Conservation (phyloP, 53 echinoderm and acorn worm species). For the Arbacia lixula region DNA sequence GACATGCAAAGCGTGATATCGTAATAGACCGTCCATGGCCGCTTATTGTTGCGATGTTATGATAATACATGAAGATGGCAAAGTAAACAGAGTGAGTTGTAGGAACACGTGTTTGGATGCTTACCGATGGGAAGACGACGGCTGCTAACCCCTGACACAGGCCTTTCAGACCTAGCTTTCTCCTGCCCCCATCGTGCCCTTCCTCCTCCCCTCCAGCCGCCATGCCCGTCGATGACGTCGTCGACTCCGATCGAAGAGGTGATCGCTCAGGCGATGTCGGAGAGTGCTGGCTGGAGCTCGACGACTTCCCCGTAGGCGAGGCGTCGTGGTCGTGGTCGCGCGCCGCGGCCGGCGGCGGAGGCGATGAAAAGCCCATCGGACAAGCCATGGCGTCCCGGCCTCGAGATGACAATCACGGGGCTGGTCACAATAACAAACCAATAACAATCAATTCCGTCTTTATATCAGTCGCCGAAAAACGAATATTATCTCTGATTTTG, state of each 20-base stretch:
- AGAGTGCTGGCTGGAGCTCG: constrained; percentile 44
- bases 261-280: constrained; percentile 42
- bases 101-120: too few species aligned
- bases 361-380: constrained; percentile 47
- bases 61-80: too few species aligned
- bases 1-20: too few species aligned
- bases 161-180: constrained; percentile 79
- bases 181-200: not conserved
- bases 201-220: constrained; percentile 24
- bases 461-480: too few species aligned
- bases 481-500: not conserved
- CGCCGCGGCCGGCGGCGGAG: constrained; percentile 37
- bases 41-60: too few species aligned
- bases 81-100: too few species aligned
- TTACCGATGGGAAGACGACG: constrained; percentile 92
- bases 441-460: too few species aligned
- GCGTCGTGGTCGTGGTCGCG: constrained; percentile 37
- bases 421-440: too few species aligned
- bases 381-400: constrained; percentile 31
- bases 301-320: constrained; percentile 51
- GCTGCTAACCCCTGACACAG: constrained; percentile 90
- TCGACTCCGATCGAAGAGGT: constrained; percentile 45
- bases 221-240: constrained; percentile 19
- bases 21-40: too few species aligned
- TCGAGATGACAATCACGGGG: too few species aligned